Percentiles rank a stretch among this genome's conserved stretches.
Conservation (phyloP, 2,797 vertebrate species). For the Chrysocyon brachyurus region DNA sequence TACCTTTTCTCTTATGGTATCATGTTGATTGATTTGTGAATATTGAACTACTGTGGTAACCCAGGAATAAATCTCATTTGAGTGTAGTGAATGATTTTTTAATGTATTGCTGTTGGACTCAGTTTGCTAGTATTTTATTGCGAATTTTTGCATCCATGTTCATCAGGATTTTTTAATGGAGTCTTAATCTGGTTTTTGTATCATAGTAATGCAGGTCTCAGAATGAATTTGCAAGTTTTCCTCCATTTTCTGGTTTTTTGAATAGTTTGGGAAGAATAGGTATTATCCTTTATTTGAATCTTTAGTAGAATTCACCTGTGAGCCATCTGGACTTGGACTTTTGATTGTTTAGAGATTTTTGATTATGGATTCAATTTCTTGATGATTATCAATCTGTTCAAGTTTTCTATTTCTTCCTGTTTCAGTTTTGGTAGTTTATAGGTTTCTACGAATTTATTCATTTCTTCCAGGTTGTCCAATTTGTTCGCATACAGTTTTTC, state of each 20-base stretch:
- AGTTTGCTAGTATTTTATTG: too few relatives aligned
- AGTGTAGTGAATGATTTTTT: too few relatives aligned
- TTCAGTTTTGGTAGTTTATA: not conserved
- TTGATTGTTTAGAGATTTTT: not conserved
- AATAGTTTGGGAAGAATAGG: not conserved
- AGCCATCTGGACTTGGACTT: not conserved
- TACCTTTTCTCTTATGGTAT: not conserved
- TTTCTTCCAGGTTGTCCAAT: not conserved
- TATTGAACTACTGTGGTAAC: not conserved
- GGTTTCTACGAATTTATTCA: not conserved
- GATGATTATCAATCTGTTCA: not conserved
- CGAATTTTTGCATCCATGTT: too few relatives aligned
- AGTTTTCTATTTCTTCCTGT: not conserved
- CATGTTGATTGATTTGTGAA: not conserved
- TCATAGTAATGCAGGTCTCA: not conserved
- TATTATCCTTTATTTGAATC: not conserved
- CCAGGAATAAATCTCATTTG: not conserved
- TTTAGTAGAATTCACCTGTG: not conserved
- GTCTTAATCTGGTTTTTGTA: not conserved
- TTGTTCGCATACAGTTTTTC: not conserved
- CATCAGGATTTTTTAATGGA: not conserved
- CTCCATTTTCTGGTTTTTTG: not conserved
- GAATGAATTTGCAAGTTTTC: not conserved
- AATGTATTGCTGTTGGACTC: too few relatives aligned
- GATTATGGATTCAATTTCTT: not conserved